These are phyloP conservation scores for Cyrtonyx montezumae DNA, from an alignment of 2,113 vertebrate species.

Conservation along the genomic window DNA sequence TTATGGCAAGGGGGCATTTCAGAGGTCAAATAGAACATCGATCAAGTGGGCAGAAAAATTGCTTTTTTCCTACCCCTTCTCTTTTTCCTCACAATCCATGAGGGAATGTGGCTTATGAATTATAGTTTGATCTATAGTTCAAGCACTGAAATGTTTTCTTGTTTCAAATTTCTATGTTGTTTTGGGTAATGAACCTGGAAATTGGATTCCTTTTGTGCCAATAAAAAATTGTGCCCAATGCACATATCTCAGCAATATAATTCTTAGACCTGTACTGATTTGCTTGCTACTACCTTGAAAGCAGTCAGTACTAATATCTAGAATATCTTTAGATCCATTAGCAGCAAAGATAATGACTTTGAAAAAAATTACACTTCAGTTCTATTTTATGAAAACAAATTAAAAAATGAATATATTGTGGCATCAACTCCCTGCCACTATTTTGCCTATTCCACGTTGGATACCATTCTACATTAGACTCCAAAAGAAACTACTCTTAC, in stretches of 20 bases:
- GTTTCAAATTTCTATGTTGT: conserved; percentile 83
- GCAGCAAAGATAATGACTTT: not conserved
- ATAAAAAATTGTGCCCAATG: conserved; percentile 71
- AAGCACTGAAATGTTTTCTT: conserved; percentile 78
- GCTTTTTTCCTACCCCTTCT: conserved; percentile 78
- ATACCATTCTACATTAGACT: not conserved
- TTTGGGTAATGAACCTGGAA: conserved; percentile 86
- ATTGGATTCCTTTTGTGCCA: conserved; percentile 80
- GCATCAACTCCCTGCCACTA: not conserved
- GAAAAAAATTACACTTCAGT: not conserved
- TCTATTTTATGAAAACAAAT: not conserved
- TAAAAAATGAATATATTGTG: not conserved
- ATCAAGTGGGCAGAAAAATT: conserved; percentile 87
- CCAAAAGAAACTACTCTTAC: not conserved
- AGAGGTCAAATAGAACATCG: conserved; percentile 88
- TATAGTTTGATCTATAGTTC: conserved; percentile 82
- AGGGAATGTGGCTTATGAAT: conserved; percentile 78
- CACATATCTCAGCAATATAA: conserved; percentile 60
- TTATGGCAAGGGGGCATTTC: conserved; percentile 83
- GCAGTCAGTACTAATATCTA: not conserved
- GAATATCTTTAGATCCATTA: not conserved
- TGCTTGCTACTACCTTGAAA: conserved; percentile 18
- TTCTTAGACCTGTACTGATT: conserved; percentile 51
- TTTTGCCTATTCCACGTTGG: not conserved
- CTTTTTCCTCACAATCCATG: conserved; percentile 78